These are phyloP conservation scores for Nephrotoma appendiculata DNA, from an alignment of 2,888 invertebrate species.

Conservation along the genomic window DNA sequence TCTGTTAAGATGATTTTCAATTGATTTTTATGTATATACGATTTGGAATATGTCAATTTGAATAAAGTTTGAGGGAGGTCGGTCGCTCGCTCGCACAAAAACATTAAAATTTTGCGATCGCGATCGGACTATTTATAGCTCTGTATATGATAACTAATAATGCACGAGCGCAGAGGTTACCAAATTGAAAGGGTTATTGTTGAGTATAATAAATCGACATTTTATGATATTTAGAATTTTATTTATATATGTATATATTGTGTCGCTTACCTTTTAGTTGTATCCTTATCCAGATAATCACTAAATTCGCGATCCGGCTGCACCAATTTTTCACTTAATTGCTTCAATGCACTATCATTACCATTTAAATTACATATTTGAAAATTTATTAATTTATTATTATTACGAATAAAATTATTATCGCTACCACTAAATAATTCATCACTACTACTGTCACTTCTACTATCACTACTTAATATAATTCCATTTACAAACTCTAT, in stretches of 20 bases:
- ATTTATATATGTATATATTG: not conserved
- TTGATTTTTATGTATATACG: not conserved
- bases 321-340: not conserved
- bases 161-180: too few species aligned
- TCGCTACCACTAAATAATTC: not conserved
- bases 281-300: not conserved
- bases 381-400: not conserved
- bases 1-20: not conserved
- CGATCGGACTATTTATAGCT: not conserved
- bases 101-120: not conserved
- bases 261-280: not conserved
- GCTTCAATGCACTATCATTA: not conserved
- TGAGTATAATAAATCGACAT: not conserved
- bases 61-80: not conserved
- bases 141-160: too few species aligned
- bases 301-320: not conserved
- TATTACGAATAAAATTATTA: not conserved
- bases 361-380: constrained; percentile 1
- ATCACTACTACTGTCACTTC: not conserved
- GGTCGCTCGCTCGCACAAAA: not conserved
- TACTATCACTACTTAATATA: not conserved
- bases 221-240: not conserved
- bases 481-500: not conserved
- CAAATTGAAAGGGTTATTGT: not conserved
- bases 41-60: not conserved